These are phyloP conservation scores for Pipra filicauda DNA, from an alignment of 2,113 vertebrate species.

Conservation along the genomic window DNA sequence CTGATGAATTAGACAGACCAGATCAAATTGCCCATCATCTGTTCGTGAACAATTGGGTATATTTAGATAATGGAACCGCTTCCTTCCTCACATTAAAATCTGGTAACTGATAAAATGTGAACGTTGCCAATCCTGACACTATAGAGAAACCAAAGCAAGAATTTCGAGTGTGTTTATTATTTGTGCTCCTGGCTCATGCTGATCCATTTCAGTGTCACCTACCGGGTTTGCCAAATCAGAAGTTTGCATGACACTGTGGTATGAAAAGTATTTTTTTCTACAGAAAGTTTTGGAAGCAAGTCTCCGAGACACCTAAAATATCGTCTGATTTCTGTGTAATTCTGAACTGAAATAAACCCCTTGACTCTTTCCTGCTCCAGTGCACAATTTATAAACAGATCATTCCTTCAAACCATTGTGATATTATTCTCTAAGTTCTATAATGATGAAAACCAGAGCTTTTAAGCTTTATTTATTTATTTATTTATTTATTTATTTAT, in stretches of 20 bases:
- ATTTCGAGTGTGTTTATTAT: constrained; percentile 47
- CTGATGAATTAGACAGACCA: constrained; percentile 83
- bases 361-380: not conserved
- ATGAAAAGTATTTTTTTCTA: not conserved
- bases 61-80: constrained; percentile 84
- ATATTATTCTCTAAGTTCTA: not conserved
- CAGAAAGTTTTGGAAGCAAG: not conserved
- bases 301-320: not conserved
- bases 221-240: constrained; percentile 1
- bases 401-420: not conserved
- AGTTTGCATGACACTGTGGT: not conserved
- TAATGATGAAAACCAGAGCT: not conserved
- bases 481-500: not conserved
- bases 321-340: not conserved
- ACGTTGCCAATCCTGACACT: constrained; percentile 62
- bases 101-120: constrained; percentile 79
- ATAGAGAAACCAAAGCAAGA: constrained; percentile 48
- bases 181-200: constrained; percentile 23
- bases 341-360: not conserved
- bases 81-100: constrained; percentile 84
- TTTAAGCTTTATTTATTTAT: not conserved
- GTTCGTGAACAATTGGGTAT: constrained; percentile 81
- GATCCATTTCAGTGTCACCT: not conserved
- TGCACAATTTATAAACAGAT: not conserved
- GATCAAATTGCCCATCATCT: constrained; percentile 87